A percentile compares a stretch with the other conserved stretches of the same genome.
Conservation (phyloP, 2,797 vertebrate genomes). For the Rhabdomys pumilio region DNA sequence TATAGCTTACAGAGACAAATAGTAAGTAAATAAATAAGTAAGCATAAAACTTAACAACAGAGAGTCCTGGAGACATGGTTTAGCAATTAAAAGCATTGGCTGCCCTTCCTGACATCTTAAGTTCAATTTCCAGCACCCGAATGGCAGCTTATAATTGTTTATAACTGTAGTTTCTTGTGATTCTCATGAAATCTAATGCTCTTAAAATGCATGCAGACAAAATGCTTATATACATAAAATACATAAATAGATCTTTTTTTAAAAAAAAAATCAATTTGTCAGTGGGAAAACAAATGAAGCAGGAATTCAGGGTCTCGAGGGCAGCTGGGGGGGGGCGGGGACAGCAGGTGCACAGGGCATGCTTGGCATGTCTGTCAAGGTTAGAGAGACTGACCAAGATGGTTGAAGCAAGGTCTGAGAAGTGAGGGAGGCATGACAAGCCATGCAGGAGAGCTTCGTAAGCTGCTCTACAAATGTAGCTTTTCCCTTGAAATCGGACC, state of each 20-base stretch:
- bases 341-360: not conserved
- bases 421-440: not conserved
- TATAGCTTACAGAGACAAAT: constrained; percentile 11
- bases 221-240: not conserved
- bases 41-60: not conserved
- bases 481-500: constrained; percentile 26
- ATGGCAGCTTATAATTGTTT: not conserved
- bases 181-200: not conserved
- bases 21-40: not conserved
- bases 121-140: not conserved
- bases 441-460: not conserved
- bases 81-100: too few species aligned
- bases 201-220: not conserved
- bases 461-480: not conserved
- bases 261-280: not conserved
- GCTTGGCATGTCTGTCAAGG: not conserved
- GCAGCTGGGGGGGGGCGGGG: constrained; percentile 17
- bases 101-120: not conserved
- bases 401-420: not conserved
- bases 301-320: not conserved
- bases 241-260: not conserved
- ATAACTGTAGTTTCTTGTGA: not conserved
- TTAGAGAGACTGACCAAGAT: not conserved
- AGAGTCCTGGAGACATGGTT: not conserved
- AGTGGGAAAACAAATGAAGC: constrained; percentile 22